phyloP scores from a whole-genome alignment of 2,797 vertebrate species.

The Catostomus latipinnis region DNA sequence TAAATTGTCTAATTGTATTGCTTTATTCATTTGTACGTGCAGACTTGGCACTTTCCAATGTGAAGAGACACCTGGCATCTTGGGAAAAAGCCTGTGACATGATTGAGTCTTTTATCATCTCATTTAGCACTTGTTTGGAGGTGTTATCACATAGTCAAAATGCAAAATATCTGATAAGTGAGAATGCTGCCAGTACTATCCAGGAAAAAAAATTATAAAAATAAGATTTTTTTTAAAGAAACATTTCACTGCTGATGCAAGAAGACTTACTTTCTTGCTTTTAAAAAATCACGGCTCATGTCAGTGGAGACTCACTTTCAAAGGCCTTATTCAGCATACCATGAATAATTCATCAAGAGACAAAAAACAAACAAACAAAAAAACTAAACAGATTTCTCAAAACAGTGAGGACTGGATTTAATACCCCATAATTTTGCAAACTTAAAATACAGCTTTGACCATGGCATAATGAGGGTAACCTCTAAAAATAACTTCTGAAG shows the following conservation, averaged over 20 bases:
- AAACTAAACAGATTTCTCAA: conserved; percentile 43
- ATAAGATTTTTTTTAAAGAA: conserved; percentile 5
- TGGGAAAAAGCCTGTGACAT: conserved; percentile 30
- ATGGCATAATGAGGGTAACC: conserved; percentile 48
- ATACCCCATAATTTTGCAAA: conserved; percentile 45
- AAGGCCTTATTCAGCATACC: conserved; percentile 49
- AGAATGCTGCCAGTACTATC: conserved; percentile 2
- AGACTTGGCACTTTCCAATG: conserved; percentile 17
- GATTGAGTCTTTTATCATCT: conserved; percentile 31
- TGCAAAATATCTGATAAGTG: conserved; percentile 40
- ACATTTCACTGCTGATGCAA: conserved; percentile 28
- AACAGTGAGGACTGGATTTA: conserved; percentile 51
- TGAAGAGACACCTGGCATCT: conserved; percentile 36
- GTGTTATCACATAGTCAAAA: conserved; percentile 32
- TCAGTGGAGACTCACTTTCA: conserved; percentile 51
- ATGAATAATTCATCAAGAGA: conserved; percentile 59
- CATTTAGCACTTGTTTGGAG: conserved; percentile 29
- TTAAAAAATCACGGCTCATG: conserved; percentile 50
- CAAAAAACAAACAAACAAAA: conserved; percentile 47
- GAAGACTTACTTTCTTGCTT: conserved; percentile 37
- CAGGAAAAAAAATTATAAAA: too few species aligned
- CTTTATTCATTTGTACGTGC: too few species aligned
- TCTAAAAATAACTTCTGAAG: conserved; percentile 35
- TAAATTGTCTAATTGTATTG: too few species aligned
- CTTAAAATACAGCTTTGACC: conserved; percentile 54